These are phyloP conservation scores for Mechanitis mazaeus DNA, from an alignment of 2,888 invertebrate species.

Conservation along the genomic window DNA sequence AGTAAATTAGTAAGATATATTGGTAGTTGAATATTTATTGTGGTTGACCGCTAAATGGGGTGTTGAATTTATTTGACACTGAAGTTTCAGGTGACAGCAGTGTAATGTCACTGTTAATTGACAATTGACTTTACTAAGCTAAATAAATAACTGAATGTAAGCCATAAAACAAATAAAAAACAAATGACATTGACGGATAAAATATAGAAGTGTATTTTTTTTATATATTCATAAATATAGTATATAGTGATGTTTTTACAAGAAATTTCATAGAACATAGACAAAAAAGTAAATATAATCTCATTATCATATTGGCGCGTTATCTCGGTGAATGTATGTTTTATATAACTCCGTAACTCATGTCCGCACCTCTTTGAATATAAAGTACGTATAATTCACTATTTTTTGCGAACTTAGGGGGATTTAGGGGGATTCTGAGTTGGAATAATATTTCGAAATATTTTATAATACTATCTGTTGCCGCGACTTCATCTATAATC, in stretches of 20 bases:
- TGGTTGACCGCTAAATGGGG: constrained; percentile 30
- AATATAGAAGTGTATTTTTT: too few species aligned
- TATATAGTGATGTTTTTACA: too few species aligned
- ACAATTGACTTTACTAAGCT: too few species aligned
- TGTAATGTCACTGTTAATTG: background rate
- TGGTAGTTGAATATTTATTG: constrained; percentile 68
- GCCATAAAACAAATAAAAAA: too few species aligned
- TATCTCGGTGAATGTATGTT: constrained; percentile 8
- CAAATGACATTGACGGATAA: too few species aligned
- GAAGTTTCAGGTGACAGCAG: constrained; percentile 11
- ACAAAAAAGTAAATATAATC: constrained; percentile 15
- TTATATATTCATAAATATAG: constrained; percentile 1
- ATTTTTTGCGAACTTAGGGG: constrained; percentile 14
- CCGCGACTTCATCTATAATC: too few species aligned
- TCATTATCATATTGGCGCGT: constrained; percentile 17
- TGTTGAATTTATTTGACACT: constrained; percentile 10
- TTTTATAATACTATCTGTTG: too few species aligned
- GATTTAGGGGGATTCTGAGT: constrained; percentile 1
- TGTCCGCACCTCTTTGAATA: constrained; percentile 19
- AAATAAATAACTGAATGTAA: too few species aligned
- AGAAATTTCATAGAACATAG: too few species aligned
- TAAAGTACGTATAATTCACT: constrained; percentile 17
- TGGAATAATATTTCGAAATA: background rate
- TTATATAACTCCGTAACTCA: constrained; percentile 17
- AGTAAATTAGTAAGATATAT: constrained; percentile 75